Percentiles rank a stretch among this genome's conserved stretches.
phyloP scores from a whole-genome alignment of 2,888 invertebrate genomes.

The Caenorhabditis macrosperma region DNA sequence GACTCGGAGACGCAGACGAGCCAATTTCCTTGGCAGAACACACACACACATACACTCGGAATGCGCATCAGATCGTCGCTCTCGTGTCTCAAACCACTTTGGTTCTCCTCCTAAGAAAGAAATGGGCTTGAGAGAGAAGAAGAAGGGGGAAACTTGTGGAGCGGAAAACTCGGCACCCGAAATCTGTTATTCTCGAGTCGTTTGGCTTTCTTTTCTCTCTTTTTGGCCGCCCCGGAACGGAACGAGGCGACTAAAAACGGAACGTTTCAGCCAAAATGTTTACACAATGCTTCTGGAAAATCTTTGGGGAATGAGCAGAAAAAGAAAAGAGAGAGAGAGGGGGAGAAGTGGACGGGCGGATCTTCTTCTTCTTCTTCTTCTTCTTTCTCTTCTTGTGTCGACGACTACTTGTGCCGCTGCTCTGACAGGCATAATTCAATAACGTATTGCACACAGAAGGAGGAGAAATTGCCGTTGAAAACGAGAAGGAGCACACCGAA shows the following conservation, averaged over 20 bases:
- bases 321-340: conserved; percentile 20
- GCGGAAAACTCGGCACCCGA: not conserved
- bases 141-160: not conserved
- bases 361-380: too few relatives aligned
- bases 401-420: conserved; percentile 41
- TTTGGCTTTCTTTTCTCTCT: not conserved
- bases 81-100: conserved; percentile 9
- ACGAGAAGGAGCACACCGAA: conserved; percentile 15
- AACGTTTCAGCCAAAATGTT: not conserved
- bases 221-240: not conserved
- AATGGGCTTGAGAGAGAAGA: not conserved
- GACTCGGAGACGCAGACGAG: conserved; percentile 20
- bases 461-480: not conserved
- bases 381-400: conserved; percentile 34
- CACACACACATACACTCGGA: conserved; percentile 9
- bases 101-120: not conserved
- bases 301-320: conserved; percentile 15
- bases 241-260: not conserved
- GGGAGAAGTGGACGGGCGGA: conserved; percentile 12
- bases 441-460: conserved; percentile 47
- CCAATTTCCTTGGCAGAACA: conserved; percentile 47
- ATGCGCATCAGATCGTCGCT: conserved; percentile 15
- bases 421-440: conserved; percentile 58
- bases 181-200: conserved; percentile 9
- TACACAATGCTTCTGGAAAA: not conserved